Evolutionary conservation across 2,888 invertebrate genomes (phyloP).

Genomic region (Aromia moschata): DNA sequence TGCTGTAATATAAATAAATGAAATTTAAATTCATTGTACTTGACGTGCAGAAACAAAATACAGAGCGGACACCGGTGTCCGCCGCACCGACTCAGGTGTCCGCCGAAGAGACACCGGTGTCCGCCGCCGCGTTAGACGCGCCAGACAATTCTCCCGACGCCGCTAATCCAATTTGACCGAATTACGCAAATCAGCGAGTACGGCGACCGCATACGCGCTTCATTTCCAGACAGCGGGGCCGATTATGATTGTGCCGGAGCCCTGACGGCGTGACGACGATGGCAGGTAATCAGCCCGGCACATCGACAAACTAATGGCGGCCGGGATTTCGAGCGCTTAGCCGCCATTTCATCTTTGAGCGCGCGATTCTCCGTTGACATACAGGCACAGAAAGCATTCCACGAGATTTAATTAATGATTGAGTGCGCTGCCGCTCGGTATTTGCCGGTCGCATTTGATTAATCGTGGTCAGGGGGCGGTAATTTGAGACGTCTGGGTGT

Average conservation of each 20-base stretch:
- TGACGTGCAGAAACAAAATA: too few relatives aligned
- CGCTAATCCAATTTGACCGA: too few relatives aligned
- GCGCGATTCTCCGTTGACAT: slow-evolving; percentile 9
- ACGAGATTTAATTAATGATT: slow-evolving; percentile 11
- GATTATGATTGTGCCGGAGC: background rate
- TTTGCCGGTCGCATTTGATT: slow-evolving; percentile 6
- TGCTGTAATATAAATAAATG: too few relatives aligned
- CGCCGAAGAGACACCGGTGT: too few relatives aligned
- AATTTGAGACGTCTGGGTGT: background rate
- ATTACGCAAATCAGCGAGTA: too few relatives aligned
- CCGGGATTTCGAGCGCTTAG: slow-evolving; percentile 4
- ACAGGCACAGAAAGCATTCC: slow-evolving; percentile 6
- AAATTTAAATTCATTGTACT: too few relatives aligned
- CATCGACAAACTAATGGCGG: slow-evolving; percentile 11
- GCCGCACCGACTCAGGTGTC: too few relatives aligned
- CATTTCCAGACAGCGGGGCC: too few relatives aligned
- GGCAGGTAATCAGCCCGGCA: slow-evolving; percentile 5
- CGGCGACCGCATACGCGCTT: too few relatives aligned
- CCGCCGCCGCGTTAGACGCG: too few relatives aligned
- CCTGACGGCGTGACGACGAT: background rate
- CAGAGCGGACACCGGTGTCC: too few relatives aligned
- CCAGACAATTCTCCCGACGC: too few relatives aligned
- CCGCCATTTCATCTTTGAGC: slow-evolving; percentile 12
- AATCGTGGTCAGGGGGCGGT: background rate
- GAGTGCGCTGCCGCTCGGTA: background rate